Evolutionary conservation across 2,888 invertebrate genomes (phyloP).

Genomic region (Parnassius apollo): DNA sequence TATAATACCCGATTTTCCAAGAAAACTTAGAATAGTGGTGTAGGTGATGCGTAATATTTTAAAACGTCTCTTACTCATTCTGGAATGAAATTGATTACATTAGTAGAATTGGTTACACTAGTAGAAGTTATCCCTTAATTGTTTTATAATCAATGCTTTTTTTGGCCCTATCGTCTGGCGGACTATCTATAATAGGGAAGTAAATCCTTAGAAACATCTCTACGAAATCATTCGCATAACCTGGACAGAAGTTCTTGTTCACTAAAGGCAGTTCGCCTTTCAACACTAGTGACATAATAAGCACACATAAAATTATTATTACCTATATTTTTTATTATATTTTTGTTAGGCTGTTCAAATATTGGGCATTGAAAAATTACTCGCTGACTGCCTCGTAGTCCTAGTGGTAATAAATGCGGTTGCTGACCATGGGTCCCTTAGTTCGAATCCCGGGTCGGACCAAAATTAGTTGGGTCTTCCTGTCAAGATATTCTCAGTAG

Average conservation of each 20-base stretch:
- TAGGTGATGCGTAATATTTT: conserved; percentile 48
- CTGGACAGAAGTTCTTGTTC: conserved; percentile 76
- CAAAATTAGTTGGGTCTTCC: too few relatives aligned
- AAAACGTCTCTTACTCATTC: conserved; percentile 56
- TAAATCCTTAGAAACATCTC: conserved; percentile 84
- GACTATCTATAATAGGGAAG: conserved; percentile 83
- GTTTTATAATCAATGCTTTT: too few relatives aligned
- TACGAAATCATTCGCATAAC: conserved; percentile 69
- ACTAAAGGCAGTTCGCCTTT: conserved; percentile 63
- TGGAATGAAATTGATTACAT: conserved; percentile 23
- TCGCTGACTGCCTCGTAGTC: too few relatives aligned
- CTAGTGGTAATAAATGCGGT: too few relatives aligned
- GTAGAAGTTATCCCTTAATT: too few relatives aligned
- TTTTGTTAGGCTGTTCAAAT: too few relatives aligned
- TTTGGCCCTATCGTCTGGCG: conserved; percentile 63
- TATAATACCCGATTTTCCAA: conserved; percentile 45
- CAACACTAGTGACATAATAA: conserved; percentile 42
- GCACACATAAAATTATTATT: too few relatives aligned
- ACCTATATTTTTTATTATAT: too few relatives aligned
- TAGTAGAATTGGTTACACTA: background rate
- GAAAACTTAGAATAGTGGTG: conserved; percentile 44
- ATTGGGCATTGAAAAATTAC: too few relatives aligned
- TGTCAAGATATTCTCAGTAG: too few relatives aligned
- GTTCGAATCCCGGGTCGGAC: too few relatives aligned
- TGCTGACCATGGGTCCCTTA: too few relatives aligned